phyloP scores from a whole-genome alignment of 2,113 vertebrate genomes.

The Saguinus midas region DNA sequence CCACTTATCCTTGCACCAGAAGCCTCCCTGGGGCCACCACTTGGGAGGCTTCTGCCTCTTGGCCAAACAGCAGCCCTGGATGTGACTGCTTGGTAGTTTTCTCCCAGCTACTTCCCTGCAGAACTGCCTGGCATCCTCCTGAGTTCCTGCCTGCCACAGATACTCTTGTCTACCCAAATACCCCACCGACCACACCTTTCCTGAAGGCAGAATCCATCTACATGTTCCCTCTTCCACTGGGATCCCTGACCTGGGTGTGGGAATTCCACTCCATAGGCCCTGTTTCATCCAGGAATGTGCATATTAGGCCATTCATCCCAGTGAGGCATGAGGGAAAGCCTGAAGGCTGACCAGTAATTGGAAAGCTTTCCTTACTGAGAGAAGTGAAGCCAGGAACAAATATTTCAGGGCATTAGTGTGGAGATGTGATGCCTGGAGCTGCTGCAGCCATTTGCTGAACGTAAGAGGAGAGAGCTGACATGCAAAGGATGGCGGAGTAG shows the following conservation, averaged over 20 bases:
- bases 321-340: not conserved
- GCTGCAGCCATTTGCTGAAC: not conserved
- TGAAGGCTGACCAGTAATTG: not conserved
- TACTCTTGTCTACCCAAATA: not conserved
- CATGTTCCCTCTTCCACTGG: not conserved
- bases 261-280: not conserved
- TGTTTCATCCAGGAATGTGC: not conserved
- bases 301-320: not conserved
- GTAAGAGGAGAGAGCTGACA: not conserved
- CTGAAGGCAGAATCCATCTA: not conserved
- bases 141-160: not conserved
- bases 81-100: not conserved
- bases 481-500: not conserved
- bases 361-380: not conserved
- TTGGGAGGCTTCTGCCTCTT: not conserved
- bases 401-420: not conserved
- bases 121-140: not conserved
- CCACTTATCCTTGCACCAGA: not conserved
- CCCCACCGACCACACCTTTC: too few species aligned
- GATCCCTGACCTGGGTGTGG: not conserved
- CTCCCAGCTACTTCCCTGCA: not conserved
- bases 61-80: not conserved
- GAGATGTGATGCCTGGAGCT: not conserved
- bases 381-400: not conserved
- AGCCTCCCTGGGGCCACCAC: not conserved